Percentiles rank a stretch among this genome's conserved stretches.
Conservation (phyloP, 2,888 invertebrate species). For the Alentia gelatinosa region DNA sequence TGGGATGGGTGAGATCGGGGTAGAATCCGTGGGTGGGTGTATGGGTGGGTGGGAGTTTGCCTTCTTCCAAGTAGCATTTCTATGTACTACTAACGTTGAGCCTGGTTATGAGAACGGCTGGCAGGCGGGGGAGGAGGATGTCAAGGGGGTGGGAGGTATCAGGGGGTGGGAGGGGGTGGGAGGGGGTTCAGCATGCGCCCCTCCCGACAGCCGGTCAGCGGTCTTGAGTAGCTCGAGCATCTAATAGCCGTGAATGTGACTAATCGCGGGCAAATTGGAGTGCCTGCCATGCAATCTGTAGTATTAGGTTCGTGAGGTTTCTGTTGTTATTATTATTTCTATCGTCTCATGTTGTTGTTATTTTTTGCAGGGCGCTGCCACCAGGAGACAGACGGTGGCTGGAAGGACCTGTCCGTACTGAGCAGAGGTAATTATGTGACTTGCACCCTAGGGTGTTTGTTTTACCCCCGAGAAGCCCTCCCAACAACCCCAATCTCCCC, state of each 20-base stretch:
- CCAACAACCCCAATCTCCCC: neutral
- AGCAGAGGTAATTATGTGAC: slow-evolving; percentile 36
- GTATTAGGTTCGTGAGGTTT: neutral
- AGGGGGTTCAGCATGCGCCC: neutral
- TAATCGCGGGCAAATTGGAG: slow-evolving; percentile 30
- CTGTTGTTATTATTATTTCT: neutral
- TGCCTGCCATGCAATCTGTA: neutral
- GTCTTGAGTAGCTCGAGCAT: neutral
- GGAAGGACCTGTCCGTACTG: slow-evolving; percentile 24
- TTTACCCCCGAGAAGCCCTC: neutral
- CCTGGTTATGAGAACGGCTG: neutral
- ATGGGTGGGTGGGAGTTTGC: neutral
- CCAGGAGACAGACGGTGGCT: neutral
- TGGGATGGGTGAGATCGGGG: neutral
- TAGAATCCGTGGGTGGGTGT: too few relatives aligned
- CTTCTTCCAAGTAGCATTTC: neutral
- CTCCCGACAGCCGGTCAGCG: slow-evolving; percentile 24
- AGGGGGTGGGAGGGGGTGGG: too few relatives aligned
- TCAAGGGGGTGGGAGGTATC: too few relatives aligned
- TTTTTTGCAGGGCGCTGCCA: slow-evolving; percentile 26
- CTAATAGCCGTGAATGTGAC: slow-evolving; percentile 42
- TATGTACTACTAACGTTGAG: slow-evolving; percentile 18
- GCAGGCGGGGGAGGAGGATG: too few relatives aligned
- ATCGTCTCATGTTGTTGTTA: too few relatives aligned
- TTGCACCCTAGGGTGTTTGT: neutral